These are phyloP conservation scores for Ectemnius cavifrons DNA, from an alignment of 2,888 invertebrate species.

Conservation along the genomic window DNA sequence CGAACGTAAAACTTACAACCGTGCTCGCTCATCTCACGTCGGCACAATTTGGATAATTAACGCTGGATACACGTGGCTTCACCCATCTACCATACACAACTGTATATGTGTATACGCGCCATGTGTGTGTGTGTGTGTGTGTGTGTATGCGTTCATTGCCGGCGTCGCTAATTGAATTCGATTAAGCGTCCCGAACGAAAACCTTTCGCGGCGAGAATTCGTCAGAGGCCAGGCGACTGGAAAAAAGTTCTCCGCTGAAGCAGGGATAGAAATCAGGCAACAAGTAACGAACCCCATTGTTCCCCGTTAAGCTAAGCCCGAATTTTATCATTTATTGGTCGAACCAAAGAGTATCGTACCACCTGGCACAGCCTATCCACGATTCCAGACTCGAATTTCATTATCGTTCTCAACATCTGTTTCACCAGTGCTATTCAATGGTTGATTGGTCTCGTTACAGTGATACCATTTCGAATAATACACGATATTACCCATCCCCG, in stretches of 20 bases:
- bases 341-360: too few species aligned
- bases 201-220: neutral
- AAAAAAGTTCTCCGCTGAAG: neutral
- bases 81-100: neutral
- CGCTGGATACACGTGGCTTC: slow-evolving; percentile 9
- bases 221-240: too few species aligned
- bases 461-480: too few species aligned
- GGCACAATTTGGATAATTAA: slow-evolving; percentile 37
- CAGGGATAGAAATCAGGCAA: neutral
- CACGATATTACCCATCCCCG: too few species aligned
- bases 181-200: slow-evolving; percentile 7
- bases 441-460: neutral
- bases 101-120: neutral
- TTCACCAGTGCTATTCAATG: neutral
- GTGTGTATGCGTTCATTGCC: neutral
- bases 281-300: slow-evolving; percentile 2
- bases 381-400: too few species aligned
- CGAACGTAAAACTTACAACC: slow-evolving; percentile 31
- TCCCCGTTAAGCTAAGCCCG: neutral
- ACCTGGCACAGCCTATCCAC: too few species aligned
- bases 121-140: neutral
- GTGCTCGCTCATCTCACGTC: neutral
- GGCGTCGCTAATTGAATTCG: slow-evolving; percentile 8
- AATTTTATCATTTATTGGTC: neutral
- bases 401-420: too few species aligned